phyloP scores from a whole-genome alignment of 2,888 invertebrate genomes.

The Limenitis camilla region DNA sequence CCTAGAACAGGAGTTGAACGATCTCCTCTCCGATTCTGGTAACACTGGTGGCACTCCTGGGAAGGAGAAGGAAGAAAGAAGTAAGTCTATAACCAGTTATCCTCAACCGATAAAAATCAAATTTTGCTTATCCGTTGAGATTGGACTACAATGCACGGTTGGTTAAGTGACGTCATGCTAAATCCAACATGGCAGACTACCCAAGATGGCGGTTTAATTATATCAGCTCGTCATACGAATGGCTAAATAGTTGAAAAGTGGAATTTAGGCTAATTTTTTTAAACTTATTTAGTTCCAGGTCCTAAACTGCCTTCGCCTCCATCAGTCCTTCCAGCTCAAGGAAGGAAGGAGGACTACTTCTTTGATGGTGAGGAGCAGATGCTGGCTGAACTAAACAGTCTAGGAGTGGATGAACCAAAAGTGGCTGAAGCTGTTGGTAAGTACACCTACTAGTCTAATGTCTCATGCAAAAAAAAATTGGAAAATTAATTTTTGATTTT shows the following conservation, averaged over 20 bases:
- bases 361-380: constrained; percentile 62
- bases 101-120: too few species aligned
- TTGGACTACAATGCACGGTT: too few species aligned
- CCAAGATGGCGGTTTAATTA: too few species aligned
- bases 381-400: constrained; percentile 51
- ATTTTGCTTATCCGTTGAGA: too few species aligned
- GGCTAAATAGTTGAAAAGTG: neutral
- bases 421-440: constrained; percentile 28
- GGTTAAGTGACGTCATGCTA: too few species aligned
- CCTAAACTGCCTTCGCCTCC: constrained; percentile 28
- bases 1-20: constrained; percentile 78
- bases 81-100: neutral
- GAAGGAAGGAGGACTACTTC: constrained; percentile 46
- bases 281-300: constrained; percentile 9
- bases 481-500: neutral
- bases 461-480: too few species aligned
- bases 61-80: constrained; percentile 27
- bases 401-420: constrained; percentile 37
- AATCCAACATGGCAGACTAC: too few species aligned
- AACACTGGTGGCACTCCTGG: constrained; percentile 38
- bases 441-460: neutral
- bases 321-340: constrained; percentile 23
- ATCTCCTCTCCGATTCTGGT: constrained; percentile 61
- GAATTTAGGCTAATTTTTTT: neutral
- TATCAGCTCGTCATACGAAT: too few species aligned